Conservation (phyloP, 2,888 invertebrate species). For the Machimus atricapillus region DNA sequence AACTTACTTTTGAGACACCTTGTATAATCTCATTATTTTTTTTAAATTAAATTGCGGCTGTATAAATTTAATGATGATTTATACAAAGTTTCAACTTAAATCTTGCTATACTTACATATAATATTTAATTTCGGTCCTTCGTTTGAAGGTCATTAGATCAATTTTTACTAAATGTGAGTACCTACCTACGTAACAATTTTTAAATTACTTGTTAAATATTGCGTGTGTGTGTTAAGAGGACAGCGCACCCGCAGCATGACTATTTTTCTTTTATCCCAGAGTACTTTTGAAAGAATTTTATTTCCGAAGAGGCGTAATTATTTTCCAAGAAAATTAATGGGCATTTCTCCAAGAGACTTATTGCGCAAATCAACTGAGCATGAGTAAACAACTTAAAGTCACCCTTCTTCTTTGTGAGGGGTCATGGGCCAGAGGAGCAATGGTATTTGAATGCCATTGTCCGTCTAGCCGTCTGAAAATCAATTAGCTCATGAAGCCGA, state of each 20-base stretch:
- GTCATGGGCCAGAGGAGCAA: neutral
- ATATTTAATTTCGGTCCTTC: too few relatives aligned
- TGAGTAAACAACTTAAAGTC: neutral
- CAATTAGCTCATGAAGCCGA: neutral
- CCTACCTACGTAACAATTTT: too few relatives aligned
- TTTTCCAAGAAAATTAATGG: neutral
- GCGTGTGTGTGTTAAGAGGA: neutral
- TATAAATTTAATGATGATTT: too few relatives aligned
- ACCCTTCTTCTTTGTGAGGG: neutral
- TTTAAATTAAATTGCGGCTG: too few relatives aligned
- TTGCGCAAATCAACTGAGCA: neutral
- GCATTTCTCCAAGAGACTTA: neutral
- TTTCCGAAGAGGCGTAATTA: neutral
- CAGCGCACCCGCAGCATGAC: neutral
- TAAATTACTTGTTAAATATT: neutral
- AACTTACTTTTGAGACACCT: too few relatives aligned
- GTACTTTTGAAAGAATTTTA: neutral
- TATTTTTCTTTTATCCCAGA: neutral
- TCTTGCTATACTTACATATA: too few relatives aligned
- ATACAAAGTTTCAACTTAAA: too few relatives aligned
- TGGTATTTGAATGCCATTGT: neutral
- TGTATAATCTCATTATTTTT: too few relatives aligned
- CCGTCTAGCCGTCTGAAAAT: neutral
- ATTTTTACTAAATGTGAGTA: too few relatives aligned
- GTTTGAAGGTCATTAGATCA: too few relatives aligned